A percentile compares a stretch with the other conserved stretches of the same genome.
Evolutionary conservation across 2,113 vertebrate species (phyloP).

Genomic region (Nerophis ophidion): DNA sequence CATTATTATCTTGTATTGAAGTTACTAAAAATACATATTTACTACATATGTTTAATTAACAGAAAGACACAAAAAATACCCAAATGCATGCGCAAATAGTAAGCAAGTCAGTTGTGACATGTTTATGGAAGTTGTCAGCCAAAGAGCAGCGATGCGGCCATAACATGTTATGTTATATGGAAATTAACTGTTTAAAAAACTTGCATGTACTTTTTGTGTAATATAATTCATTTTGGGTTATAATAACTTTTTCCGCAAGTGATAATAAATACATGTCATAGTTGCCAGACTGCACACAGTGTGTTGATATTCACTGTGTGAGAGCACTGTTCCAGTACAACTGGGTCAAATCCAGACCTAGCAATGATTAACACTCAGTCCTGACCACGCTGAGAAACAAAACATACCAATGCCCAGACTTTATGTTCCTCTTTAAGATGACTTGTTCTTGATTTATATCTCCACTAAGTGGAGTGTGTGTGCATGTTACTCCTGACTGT

Average conservation of each 20-base stretch:
- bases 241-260: not conserved
- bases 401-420: not conserved
- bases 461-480: slow-evolving; percentile 13
- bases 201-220: slow-evolving; percentile 7
- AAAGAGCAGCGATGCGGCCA: slow-evolving; percentile 12
- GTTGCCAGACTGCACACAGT: not conserved
- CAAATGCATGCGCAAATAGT: slow-evolving; percentile 9
- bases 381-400: slow-evolving; percentile 9
- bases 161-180: too few relatives aligned
- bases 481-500: slow-evolving; percentile 23
- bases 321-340: slow-evolving; percentile 22
- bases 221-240: slow-evolving; percentile 3
- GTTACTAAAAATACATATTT: not conserved
- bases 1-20: not conserved
- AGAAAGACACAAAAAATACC: not conserved
- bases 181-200: too few relatives aligned
- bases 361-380: slow-evolving; percentile 56
- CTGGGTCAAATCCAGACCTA: slow-evolving; percentile 27
- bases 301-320: slow-evolving; percentile 43
- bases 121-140: slow-evolving; percentile 23
- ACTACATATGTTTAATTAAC: not conserved
- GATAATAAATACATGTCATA: not conserved
- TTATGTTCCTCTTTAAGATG: not conserved
- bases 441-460: not conserved
- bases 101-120: slow-evolving; percentile 45